Evolutionary conservation across 2,797 vertebrate species (phyloP).

Genomic region (Gallinago solitaria): DNA sequence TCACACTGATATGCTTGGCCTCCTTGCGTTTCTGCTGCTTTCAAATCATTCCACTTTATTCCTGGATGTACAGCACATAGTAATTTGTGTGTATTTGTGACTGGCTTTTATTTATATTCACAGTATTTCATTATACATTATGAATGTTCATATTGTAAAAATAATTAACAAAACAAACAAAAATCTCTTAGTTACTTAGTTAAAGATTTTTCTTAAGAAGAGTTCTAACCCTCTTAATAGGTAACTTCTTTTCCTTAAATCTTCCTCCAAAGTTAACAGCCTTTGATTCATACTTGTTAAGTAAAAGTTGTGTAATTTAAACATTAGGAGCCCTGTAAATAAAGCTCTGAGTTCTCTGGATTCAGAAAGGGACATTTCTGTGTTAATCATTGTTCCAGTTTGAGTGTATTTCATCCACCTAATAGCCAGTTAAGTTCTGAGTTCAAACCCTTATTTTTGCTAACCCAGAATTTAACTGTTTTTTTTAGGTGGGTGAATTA

Average conservation of each 20-base stretch:
- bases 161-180: not conserved
- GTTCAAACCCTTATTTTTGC: not conserved
- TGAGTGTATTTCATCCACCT: not conserved
- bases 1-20: slow-evolving; percentile 85
- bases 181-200: not conserved
- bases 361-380: not conserved
- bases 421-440: not conserved
- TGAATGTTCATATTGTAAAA: slow-evolving; percentile 44
- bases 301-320: not conserved
- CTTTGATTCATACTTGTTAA: not conserved
- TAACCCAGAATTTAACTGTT: not conserved
- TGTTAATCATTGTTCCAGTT: not conserved
- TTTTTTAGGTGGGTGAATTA: not conserved
- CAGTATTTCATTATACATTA: slow-evolving; percentile 19
- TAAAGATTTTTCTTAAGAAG: not conserved
- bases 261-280: slow-evolving; percentile 14
- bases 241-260: not conserved
- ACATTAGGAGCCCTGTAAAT: not conserved
- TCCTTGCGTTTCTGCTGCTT: slow-evolving; percentile 75
- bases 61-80: slow-evolving; percentile 50
- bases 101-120: slow-evolving; percentile 56
- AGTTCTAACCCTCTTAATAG: not conserved
- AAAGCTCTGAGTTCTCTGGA: not conserved
- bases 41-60: slow-evolving; percentile 63
- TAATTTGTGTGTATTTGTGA: slow-evolving; percentile 61